A percentile compares a stretch with the other conserved stretches of the same genome.
These are phyloP conservation scores for Drosophila tripunctata DNA, from an alignment of 2,888 invertebrate species.

Conservation along the genomic window DNA sequence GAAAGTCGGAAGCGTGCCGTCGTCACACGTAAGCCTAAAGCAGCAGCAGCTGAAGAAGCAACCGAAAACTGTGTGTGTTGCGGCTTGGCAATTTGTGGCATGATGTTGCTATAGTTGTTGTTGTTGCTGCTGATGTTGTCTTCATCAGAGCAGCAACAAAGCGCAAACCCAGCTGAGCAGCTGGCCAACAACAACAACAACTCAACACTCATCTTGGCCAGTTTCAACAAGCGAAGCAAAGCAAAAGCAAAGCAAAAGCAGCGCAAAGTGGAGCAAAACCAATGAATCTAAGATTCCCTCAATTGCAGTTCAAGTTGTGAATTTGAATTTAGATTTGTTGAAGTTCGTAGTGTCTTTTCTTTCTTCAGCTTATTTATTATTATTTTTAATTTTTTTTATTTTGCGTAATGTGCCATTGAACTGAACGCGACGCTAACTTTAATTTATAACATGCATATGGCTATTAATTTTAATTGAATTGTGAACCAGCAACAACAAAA, in stretches of 20 bases:
- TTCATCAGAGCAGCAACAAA: slow-evolving; percentile 54
- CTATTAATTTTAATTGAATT: slow-evolving; percentile 61
- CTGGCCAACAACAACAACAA: slow-evolving; percentile 31
- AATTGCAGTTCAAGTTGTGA: slow-evolving; percentile 13
- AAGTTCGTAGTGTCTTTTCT: neutral
- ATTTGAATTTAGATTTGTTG: neutral
- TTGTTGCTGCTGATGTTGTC: slow-evolving; percentile 46
- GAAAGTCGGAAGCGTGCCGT: slow-evolving; percentile 74
- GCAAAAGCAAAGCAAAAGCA: too few species aligned
- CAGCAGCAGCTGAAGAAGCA: slow-evolving; percentile 70
- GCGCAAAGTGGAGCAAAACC: slow-evolving; percentile 61
- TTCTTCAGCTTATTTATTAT: neutral
- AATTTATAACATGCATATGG: slow-evolving; percentile 50
- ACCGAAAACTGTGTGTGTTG: slow-evolving; percentile 30
- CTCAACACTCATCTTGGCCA: slow-evolving; percentile 49
- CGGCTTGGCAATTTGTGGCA: slow-evolving; percentile 27
- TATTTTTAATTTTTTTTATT: slow-evolving; percentile 25
- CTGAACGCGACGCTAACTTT: slow-evolving; percentile 35
- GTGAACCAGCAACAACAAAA: slow-evolving; percentile 29
- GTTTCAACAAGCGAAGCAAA: slow-evolving; percentile 25
- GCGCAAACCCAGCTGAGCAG: slow-evolving; percentile 34
- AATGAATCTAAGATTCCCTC: slow-evolving; percentile 4
- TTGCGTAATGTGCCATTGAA: slow-evolving; percentile 69
- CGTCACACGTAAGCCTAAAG: slow-evolving; percentile 62
- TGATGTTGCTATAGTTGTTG: slow-evolving; percentile 9